Percentiles rank a stretch among this genome's conserved stretches.
phyloP scores from a whole-genome alignment of 2,888 invertebrate genomes.

The Tubulanus polymorphus region DNA sequence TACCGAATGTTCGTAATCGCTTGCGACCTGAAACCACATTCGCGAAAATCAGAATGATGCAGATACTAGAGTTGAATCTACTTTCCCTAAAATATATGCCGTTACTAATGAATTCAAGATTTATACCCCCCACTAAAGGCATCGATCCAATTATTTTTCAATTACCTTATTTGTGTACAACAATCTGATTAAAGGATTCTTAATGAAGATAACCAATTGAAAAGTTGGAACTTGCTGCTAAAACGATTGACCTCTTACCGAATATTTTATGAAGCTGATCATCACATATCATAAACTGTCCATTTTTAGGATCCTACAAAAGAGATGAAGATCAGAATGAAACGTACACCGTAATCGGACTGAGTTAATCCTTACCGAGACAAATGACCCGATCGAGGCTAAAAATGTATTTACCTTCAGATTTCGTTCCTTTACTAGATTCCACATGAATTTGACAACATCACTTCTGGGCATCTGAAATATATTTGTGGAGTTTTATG shows the following conservation, averaged over 20 bases:
- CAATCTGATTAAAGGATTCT: no score
- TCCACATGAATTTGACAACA: slow-evolving; percentile 51
- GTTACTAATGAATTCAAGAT: no score
- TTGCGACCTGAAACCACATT: slow-evolving; percentile 64
- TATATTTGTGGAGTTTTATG: background rate
- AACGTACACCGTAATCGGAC: slow-evolving; percentile 4
- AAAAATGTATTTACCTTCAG: slow-evolving; percentile 33
- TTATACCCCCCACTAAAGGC: no score
- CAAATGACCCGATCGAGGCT: background rate
- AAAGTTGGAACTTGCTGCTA: background rate
- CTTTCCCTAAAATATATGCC: no score
- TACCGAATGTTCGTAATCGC: slow-evolving; percentile 90
- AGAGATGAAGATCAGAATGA: slow-evolving; percentile 9
- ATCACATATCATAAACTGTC: slow-evolving; percentile 91
- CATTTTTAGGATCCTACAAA: slow-evolving; percentile 81
- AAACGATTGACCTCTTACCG: slow-evolving; percentile 58
- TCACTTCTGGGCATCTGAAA: slow-evolving; percentile 48
- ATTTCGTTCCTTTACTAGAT: slow-evolving; percentile 48
- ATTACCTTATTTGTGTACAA: no score
- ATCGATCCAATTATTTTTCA: no score
- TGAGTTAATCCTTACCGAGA: background rate
- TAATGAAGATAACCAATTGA: no score
- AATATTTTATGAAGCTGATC: slow-evolving; percentile 83
- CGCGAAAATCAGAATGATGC: no score
- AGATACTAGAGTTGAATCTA: no score